phyloP scores from a whole-genome alignment of 2,113 vertebrate genomes.

The Oreotrochilus melanogaster region DNA sequence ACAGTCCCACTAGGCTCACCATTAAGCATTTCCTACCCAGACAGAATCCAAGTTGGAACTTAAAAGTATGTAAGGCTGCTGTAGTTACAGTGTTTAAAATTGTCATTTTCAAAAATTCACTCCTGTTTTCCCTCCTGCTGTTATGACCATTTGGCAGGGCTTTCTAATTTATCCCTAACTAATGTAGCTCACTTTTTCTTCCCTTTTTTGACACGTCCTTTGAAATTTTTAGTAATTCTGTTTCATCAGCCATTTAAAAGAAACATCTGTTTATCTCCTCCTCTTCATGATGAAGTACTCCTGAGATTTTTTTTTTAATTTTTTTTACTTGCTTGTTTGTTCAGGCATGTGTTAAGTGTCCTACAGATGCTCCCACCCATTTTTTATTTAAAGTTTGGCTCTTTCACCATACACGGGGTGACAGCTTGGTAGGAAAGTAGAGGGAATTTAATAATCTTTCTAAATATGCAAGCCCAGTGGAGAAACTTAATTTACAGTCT shows the following conservation, averaged over 20 bases:
- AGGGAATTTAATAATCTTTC: neutral
- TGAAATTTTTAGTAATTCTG: neutral
- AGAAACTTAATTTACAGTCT: neutral
- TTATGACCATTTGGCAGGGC: neutral
- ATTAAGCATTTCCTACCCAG: neutral
- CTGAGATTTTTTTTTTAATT: neutral
- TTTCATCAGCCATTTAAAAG: neutral
- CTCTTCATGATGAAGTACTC: neutral
- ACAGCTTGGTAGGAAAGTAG: neutral
- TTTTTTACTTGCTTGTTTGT: neutral
- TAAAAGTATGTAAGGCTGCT: neutral
- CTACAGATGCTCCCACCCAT: neutral
- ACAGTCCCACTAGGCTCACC: neutral
- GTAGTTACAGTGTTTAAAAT: neutral
- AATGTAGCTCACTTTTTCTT: neutral
- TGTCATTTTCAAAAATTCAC: neutral
- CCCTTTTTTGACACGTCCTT: neutral
- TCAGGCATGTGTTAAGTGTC: neutral
- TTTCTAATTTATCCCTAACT: neutral
- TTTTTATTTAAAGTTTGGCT: neutral
- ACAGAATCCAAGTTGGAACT: neutral
- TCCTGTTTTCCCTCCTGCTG: neutral
- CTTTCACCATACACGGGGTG: neutral
- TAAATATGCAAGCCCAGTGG: neutral
- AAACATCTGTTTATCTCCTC: neutral